Evolutionary conservation across 1,140 invertebrate genomes (phyloP), one percentile per base, ranked within the genome.

Genomic region (Caerostris darwini): DNA sequence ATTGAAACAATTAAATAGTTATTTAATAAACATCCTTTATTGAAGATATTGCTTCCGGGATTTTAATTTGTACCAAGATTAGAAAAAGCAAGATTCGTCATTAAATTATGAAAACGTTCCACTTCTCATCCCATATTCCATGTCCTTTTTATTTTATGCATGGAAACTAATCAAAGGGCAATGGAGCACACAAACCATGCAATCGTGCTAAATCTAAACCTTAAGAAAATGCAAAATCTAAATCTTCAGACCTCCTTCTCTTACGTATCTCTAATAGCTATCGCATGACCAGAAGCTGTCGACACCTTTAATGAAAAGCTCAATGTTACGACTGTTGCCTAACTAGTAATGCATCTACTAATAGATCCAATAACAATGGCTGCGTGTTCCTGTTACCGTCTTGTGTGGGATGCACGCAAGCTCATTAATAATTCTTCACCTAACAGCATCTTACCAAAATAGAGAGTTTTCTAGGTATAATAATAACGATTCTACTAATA

Each of bases 401-500:
- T 34, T 34, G 71, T 77, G 71, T 8, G 71, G 19, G 34, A 53
- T 77, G 71, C 71, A 53, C 71, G 71, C 69, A 50, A 77, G 14
- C 34, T 77, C 69, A 50, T 77, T 77, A 85, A 57, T 85, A 85
- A 85, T 85, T 85, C 82, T 17, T 85, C 82, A 57, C 10, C 82
- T 59, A 85, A 85, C 82, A 85, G n/a, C 56, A 58, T 85, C 56
- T 85, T 56, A 85, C 83, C 83, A 19, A 85, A 85, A 85, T 34
- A 85, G 83, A 85, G 83, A 85, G 83, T 85, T 85, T 85, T 85
- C 83, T 8, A 57, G 83, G 12, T 67, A 67, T 59, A 85, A 85
- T 85, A 85, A n/a, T 58, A 85, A 85, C 83, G 8, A 12, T n/a
- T 59, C 14, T n/a, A 58, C 34, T 57, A 85, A 85, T 85, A 85